Evolutionary conservation across 2,888 invertebrate species (phyloP).

Genomic region (Congeria kusceri): DNA sequence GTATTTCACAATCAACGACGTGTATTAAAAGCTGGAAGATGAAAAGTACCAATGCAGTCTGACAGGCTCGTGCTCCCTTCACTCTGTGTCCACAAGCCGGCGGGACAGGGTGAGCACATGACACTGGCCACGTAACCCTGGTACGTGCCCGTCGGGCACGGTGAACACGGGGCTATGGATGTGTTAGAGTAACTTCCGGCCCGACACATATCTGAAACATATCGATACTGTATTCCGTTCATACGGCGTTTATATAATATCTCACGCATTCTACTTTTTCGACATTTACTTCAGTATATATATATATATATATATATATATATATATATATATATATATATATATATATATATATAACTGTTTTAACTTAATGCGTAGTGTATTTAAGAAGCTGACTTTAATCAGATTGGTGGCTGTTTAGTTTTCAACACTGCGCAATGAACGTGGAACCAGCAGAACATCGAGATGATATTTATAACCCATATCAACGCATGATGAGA

Average conservation of each 20-base stretch:
- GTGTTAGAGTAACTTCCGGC: constrained; percentile 46
- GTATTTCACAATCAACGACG: too few relatives aligned
- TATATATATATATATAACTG: too few relatives aligned
- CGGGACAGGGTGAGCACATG: constrained; percentile 34
- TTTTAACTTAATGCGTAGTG: too few relatives aligned
- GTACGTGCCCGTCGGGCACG: constrained; percentile 48
- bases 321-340: not conserved
- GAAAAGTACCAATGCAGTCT: constrained; percentile 48
- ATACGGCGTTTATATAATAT: not conserved
- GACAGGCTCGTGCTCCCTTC: constrained; percentile 18
- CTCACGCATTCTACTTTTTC: not conserved
- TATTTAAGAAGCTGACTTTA: not conserved
- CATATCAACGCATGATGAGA: too few relatives aligned
- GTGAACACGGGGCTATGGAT: constrained; percentile 38
- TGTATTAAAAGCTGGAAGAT: too few relatives aligned
- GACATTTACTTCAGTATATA: not conserved
- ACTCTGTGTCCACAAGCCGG: constrained; percentile 50
- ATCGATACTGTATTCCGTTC: not conserved
- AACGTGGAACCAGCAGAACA: too few relatives aligned
- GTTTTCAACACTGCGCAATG: too few relatives aligned
- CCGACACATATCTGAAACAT: constrained; percentile 31
- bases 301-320: not conserved
- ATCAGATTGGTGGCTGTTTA: too few relatives aligned
- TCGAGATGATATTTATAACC: too few relatives aligned
- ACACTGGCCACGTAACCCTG: constrained; percentile 15